phyloP scores from a whole-genome alignment of 2,797 vertebrate genomes.

The Hafferia zeledoni region DNA sequence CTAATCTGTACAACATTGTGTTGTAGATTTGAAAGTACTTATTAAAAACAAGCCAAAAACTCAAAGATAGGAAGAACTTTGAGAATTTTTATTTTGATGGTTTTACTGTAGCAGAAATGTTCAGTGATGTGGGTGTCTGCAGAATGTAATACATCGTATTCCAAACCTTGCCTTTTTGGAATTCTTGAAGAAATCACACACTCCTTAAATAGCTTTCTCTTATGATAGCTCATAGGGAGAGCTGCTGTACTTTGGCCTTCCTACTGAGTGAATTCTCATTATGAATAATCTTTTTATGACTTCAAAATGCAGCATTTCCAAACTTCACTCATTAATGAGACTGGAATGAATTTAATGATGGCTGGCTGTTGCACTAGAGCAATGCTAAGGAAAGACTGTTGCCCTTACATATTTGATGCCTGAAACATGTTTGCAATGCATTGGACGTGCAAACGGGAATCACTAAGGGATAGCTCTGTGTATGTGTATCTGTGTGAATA shows the following conservation, averaged over 20 bases:
- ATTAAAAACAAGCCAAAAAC: neutral
- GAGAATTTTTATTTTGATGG: neutral
- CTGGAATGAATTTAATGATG: slow-evolving; percentile 69
- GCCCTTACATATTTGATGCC: slow-evolving; percentile 41
- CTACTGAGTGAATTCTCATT: slow-evolving; percentile 72
- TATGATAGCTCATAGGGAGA: slow-evolving; percentile 66
- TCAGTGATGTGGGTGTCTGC: neutral
- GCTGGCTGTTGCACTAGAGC: slow-evolving; percentile 39
- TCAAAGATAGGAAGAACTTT: neutral
- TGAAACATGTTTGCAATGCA: slow-evolving; percentile 31
- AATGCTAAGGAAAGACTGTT: slow-evolving; percentile 28
- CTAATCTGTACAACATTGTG: neutral
- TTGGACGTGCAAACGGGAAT: slow-evolving; percentile 19
- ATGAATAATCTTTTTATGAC: slow-evolving; percentile 74
- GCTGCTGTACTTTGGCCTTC: slow-evolving; percentile 48
- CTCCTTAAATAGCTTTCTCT: slow-evolving; percentile 72
- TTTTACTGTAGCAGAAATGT: neutral
- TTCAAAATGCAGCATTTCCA: slow-evolving; percentile 64
- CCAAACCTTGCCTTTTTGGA: slow-evolving; percentile 42
- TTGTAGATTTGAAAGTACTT: neutral
- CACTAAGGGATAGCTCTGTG: neutral
- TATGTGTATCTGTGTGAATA: neutral
- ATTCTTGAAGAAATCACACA: slow-evolving; percentile 51
- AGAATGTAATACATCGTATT: slow-evolving; percentile 48
- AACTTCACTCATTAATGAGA: slow-evolving; percentile 70